These are phyloP conservation scores for Myoxocephalus aenaeus DNA, from an alignment of 2,797 vertebrate genomes.

Conservation along the genomic window DNA sequence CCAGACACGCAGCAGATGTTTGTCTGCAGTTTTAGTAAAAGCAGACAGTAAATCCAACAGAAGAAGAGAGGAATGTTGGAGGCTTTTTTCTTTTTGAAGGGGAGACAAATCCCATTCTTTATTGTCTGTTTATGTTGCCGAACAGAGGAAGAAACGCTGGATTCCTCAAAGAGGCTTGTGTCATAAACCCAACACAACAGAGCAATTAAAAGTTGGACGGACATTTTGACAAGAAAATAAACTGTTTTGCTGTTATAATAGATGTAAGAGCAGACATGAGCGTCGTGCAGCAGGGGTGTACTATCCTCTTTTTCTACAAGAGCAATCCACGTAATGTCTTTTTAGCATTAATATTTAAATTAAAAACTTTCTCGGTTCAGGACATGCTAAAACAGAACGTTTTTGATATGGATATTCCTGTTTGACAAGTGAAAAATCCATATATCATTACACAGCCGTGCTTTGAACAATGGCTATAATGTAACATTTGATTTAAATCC, in stretches of 20 bases:
- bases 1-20: slow-evolving; percentile 61
- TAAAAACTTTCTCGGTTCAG: background rate
- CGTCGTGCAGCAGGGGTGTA: background rate
- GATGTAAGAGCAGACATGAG: background rate
- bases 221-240: background rate
- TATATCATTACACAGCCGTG: background rate
- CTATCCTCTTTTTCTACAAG: background rate
- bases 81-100: slow-evolving; percentile 1
- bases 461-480: slow-evolving; percentile 25
- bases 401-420: background rate
- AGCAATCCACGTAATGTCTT: background rate
- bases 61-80: slow-evolving; percentile 14
- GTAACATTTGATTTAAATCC: slow-evolving; percentile 30
- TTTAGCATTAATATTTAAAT: slow-evolving; percentile 18
- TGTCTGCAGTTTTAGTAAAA: slow-evolving; percentile 41
- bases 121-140: slow-evolving; percentile 4
- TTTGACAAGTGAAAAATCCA: slow-evolving; percentile 18
- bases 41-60: slow-evolving; percentile 31
- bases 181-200: background rate
- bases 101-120: background rate
- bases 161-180: background rate
- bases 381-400: background rate
- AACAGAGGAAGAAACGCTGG: background rate
- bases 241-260: background rate
- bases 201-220: background rate